Evolutionary conservation across 2,888 invertebrate species (phyloP), one percentile per base, ranked within the genome.

Genomic region (Phragmatobia fuliginosa): DNA sequence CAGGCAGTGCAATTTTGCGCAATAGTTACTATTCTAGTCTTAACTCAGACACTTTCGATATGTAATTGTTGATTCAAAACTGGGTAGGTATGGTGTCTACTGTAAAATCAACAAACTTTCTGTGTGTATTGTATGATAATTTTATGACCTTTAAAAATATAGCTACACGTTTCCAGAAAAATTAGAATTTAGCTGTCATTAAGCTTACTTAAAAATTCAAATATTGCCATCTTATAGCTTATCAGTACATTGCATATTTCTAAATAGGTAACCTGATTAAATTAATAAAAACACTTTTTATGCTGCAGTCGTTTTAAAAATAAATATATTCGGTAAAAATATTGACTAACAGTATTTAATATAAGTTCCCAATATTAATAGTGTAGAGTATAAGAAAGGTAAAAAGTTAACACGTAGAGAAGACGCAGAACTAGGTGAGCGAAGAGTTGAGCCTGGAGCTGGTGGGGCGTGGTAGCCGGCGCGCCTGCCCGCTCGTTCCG

Each of bases 1-100:
- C 84, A 91, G 94, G 94, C 94, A 94, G 94, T 94, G 94, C 88
- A 88, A 87, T 81, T 92, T 94, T 94, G 93, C 92, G 93, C 92
- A 90, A 87, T 87, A 86, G 81, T 83, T 83, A 79, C 85, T 86
- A 88, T 75, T 74, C 85, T 90, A 89, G 77, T 81, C 80, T 87
- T 87, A 87, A 83, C 74, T 92, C 90, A 92, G 91, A 91, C 90
- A 86, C 85, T 80, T 86, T 80, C 86, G 92, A 92, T 92, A 92
- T 92, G 92, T 91, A 87, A 82, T 86, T 85, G 86, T 87, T 86
- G 77, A 83, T 84, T 83, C 59, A 69, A 63, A 62, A 70, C 41
- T 66, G 25, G 56, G 28, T 33, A 56, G 14, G 21, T 62, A 62
- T 56, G 14, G 11, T 21, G 21, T 28, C 28, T 11, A 25, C 36